These are phyloP conservation scores for Himalopsyche japonica DNA, from an alignment of 2,888 invertebrate species.

Conservation along the genomic window DNA sequence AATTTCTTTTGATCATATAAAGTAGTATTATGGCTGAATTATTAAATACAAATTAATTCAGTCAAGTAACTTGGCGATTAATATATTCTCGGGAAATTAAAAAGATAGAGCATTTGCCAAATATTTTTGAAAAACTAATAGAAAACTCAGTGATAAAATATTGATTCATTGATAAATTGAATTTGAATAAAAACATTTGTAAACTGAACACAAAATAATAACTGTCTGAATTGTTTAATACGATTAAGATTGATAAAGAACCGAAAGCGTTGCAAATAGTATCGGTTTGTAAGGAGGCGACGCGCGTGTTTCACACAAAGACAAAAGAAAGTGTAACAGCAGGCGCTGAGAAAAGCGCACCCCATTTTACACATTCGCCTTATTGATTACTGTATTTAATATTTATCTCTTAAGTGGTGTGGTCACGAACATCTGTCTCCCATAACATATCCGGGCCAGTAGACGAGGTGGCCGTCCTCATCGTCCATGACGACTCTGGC, in stretches of 20 bases:
- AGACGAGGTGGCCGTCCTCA: constrained; percentile 99
- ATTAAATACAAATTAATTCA: no score
- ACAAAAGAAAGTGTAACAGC: not conserved
- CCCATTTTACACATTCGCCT: not conserved
- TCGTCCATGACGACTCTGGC: constrained; percentile 97
- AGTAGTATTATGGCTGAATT: no score
- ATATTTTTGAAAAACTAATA: no score
- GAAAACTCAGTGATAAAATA: not conserved
- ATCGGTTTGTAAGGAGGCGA: not conserved
- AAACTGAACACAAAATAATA: not conserved
- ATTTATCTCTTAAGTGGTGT: constrained; percentile 37
- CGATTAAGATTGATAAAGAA: not conserved
- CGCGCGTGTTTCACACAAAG: not conserved
- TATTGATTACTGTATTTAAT: constrained; percentile 37
- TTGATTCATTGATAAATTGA: not conserved
- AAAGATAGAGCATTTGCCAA: no score
- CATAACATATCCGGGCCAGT: constrained; percentile 98
- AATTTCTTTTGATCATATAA: no score
- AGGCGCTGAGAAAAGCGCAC: not conserved
- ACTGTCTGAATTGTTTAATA: not conserved
- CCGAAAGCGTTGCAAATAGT: not conserved
- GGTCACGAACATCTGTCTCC: constrained; percentile 93
- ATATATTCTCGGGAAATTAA: no score
- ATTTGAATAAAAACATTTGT: no score
- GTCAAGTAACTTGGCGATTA: no score